Percentiles rank a stretch among this genome's conserved stretches.
Conservation (phyloP, 2,113 vertebrate genomes). For the Colinus virginianus region DNA sequence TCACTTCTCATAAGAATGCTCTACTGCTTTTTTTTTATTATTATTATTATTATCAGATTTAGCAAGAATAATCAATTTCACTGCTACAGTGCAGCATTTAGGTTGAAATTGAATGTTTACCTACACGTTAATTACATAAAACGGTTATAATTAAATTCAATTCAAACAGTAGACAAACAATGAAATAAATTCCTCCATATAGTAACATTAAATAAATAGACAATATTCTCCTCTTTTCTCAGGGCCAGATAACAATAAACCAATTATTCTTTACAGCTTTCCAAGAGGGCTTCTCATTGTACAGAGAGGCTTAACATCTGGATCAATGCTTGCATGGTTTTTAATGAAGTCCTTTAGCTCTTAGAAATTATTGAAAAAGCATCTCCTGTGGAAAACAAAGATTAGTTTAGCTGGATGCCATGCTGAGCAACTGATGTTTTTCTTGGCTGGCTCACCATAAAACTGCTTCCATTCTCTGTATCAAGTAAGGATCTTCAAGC, state of each 20-base stretch:
- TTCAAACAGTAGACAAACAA: neutral
- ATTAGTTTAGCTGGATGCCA: constrained; percentile 41
- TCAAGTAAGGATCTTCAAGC: constrained; percentile 1
- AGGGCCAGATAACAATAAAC: neutral
- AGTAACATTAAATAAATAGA: neutral
- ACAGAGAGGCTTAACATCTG: constrained; percentile 56
- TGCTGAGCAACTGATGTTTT: constrained; percentile 44
- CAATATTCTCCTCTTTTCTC: neutral
- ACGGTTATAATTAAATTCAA: neutral
- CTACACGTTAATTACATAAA: constrained; percentile 16
- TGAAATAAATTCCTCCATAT: neutral
- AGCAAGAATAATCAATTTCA: neutral
- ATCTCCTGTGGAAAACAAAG: constrained; percentile 54
- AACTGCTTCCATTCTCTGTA: constrained; percentile 3
- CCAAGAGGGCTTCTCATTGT: neutral
- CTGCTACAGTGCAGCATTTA: neutral
- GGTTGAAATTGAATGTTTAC: neutral
- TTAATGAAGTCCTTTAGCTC: constrained; percentile 61
- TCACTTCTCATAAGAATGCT: neutral
- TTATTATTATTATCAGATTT: neutral
- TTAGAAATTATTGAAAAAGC: constrained; percentile 45
- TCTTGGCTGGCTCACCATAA: constrained; percentile 10
- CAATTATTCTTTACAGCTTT: constrained; percentile 39
- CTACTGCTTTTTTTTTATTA: neutral
- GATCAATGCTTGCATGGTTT: constrained; percentile 38